Evolutionary conservation across 2,888 invertebrate genomes (phyloP), one percentile per base, ranked within the genome.

Genomic region (Sinhomidia bicolor): DNA sequence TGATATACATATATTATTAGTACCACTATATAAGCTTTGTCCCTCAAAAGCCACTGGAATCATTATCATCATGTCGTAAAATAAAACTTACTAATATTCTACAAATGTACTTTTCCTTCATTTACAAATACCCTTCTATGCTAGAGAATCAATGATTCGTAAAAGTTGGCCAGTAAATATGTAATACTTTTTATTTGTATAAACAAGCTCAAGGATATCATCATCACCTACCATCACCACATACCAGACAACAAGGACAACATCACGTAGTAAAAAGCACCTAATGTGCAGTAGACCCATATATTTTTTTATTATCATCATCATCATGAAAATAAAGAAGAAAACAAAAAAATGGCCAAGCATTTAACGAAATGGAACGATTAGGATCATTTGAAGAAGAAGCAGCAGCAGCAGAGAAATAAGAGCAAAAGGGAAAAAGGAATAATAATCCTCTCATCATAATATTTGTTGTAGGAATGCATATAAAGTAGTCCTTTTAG

Each of bases 111-210:
- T n/a, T n/a, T n/a, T n/a, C n/a, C n/a, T 32, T 62, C 62, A 9
- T 71, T 71, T 36, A 6, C n/a, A 29, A 17, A 17, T 41, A 54
- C 36, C 36, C 51, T 51, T 78, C 5, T 23, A 2, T 51, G 5
- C 17, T 60, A 62, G 32, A 65, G 79, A 85, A 85, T 85, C 85
- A 85, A 85, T 85, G 85, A 79, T 51, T 47, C 78, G 65, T 85
- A 57, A 85, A 85, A 85, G 51, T 62, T 78, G 79, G 10, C 57
- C 10, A 20, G 20, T 20, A 54, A 26, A 29, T 5, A 9, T n/a
- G n/a, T n/a, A n/a, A n/a, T n/a, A n/a, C n/a, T n/a, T n/a, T n/a
- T n/a, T n/a, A n/a, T 47, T 47, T 47, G 3, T 29, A 62, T 29
- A 68, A 68, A 68, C 32, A 32, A 65, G n/a, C 36, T 17, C 41